Percentiles rank a stretch among this genome's conserved stretches.
phyloP scores from a whole-genome alignment of 2,888 invertebrate species.

The Oithona nana region DNA sequence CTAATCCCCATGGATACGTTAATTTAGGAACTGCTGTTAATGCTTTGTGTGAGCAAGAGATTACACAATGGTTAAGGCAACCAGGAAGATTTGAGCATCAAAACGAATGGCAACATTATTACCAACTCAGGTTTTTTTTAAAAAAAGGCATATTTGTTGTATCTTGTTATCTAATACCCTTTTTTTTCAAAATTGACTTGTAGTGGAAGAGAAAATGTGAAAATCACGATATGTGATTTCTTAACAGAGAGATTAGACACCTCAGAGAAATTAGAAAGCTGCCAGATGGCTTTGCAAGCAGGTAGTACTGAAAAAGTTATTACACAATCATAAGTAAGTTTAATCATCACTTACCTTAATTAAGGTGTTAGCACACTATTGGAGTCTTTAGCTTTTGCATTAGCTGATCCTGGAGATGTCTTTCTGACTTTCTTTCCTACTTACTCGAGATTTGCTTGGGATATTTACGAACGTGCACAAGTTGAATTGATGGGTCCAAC shows the following conservation, averaged over 20 bases:
- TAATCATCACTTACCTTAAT: not conserved
- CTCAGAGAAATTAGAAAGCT: not conserved
- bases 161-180: too few relatives aligned
- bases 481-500: slow-evolving; percentile 19
- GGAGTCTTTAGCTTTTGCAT: slow-evolving; percentile 17
- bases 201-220: not conserved
- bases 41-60: slow-evolving; percentile 17
- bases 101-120: slow-evolving; percentile 17
- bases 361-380: slow-evolving; percentile 16
- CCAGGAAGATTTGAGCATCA: not conserved
- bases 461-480: slow-evolving; percentile 21
- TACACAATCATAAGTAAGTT: too few relatives aligned
- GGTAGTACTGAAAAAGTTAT: too few relatives aligned
- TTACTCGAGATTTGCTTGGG: slow-evolving; percentile 22
- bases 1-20: slow-evolving; percentile 17
- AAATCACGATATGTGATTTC: not conserved
- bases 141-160: too few relatives aligned
- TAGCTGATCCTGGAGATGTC: slow-evolving; percentile 20
- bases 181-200: too few relatives aligned
- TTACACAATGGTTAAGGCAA: slow-evolving; percentile 9
- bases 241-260: not conserved
- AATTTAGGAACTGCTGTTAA: slow-evolving; percentile 19
- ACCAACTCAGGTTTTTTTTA: not conserved
- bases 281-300: not conserved
- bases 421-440: slow-evolving; percentile 22